phyloP scores from a whole-genome alignment of 2,113 vertebrate species.

The Passer domesticus region DNA sequence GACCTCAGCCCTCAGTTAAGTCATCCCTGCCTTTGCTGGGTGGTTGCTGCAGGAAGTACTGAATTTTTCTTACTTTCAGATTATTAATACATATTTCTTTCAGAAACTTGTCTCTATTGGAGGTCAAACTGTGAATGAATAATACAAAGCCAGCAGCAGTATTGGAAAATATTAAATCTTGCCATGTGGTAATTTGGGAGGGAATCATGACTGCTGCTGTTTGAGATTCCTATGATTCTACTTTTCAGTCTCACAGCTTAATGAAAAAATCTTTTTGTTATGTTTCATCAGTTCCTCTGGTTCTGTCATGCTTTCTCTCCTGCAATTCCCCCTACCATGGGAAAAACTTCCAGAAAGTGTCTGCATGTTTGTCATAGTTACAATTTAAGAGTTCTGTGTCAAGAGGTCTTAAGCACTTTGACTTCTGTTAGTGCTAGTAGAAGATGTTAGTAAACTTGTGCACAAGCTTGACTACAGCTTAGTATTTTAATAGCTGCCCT shows the following conservation, averaged over 20 bases:
- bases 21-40: neutral
- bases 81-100: neutral
- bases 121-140: neutral
- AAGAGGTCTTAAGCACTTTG: neutral
- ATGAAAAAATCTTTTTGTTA: neutral
- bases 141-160: neutral
- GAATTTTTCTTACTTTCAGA: neutral
- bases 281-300: neutral
- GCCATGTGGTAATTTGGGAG: neutral
- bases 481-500: neutral
- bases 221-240: neutral
- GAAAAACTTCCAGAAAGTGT: neutral
- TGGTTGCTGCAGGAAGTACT: neutral
- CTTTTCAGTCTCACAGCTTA: neutral
- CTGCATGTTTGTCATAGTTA: neutral
- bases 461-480: neutral
- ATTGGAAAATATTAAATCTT: neutral
- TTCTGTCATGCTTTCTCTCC: neutral
- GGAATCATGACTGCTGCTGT: neutral
- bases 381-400: neutral
- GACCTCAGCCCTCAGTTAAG: neutral
- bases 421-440: too few species aligned
- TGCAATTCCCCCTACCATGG: neutral
- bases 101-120: neutral
- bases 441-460: neutral